Percentiles rank a stretch among this genome's conserved stretches.
phyloP scores from a whole-genome alignment of 1,140 invertebrate genomes.

The Popillia japonica region DNA sequence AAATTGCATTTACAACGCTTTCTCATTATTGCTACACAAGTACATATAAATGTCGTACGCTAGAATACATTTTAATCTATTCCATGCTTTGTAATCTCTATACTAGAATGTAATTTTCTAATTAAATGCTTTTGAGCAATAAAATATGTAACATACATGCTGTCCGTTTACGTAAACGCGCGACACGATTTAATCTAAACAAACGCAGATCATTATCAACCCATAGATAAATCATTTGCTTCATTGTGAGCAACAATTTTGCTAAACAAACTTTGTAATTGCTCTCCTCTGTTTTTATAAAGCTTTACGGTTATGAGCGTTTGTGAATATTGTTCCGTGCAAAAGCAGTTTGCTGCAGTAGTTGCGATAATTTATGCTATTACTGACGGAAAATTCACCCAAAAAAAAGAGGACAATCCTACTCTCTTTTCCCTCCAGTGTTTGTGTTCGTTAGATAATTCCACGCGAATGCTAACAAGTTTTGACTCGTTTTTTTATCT shows the following conservation, averaged over 20 bases:
- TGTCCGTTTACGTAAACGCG: not conserved
- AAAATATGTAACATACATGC: too few relatives aligned
- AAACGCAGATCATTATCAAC: constrained; percentile 21
- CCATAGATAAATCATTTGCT: not conserved
- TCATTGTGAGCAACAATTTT: constrained; percentile 26
- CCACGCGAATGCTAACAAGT: not conserved
- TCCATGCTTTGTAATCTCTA: too few relatives aligned
- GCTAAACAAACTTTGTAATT: constrained; percentile 30
- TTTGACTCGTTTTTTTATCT: not conserved
- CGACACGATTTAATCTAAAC: not conserved
- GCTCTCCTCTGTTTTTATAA: constrained; percentile 15
- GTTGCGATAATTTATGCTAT: constrained; percentile 24
- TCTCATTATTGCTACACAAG: too few relatives aligned
- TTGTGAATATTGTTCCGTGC: constrained; percentile 25
- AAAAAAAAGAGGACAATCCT: not conserved
- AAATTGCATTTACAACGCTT: too few relatives aligned
- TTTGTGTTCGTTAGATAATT: not conserved
- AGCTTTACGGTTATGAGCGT: constrained; percentile 4
- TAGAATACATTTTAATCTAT: too few relatives aligned
- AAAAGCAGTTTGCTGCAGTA: constrained; percentile 16
- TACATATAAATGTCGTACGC: too few relatives aligned
- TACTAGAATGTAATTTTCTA: too few relatives aligned
- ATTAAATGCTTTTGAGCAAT: too few relatives aligned
- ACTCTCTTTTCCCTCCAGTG: not conserved
- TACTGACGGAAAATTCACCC: not conserved